Evolutionary conservation across 2,888 invertebrate species (phyloP).

Genomic region (Cataglyphis albicans): DNA sequence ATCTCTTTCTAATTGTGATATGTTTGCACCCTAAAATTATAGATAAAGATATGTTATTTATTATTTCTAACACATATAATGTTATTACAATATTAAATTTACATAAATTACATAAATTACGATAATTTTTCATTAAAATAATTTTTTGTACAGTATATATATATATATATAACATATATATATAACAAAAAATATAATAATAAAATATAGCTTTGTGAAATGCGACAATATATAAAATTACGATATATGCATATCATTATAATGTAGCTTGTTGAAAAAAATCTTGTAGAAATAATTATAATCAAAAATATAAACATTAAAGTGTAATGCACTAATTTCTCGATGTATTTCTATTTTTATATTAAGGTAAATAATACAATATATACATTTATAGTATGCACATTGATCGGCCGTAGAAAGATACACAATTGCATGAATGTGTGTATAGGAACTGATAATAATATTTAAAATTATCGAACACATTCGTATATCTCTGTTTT

Average conservation of each 20-base stretch:
- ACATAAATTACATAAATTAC: no score
- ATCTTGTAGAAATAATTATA: background rate
- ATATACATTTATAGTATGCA: background rate
- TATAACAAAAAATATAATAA: background rate
- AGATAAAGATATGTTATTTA: constrained; percentile 19
- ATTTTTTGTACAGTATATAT: background rate
- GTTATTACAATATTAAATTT: background rate
- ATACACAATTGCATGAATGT: background rate
- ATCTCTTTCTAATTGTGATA: constrained; percentile 99
- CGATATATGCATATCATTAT: background rate
- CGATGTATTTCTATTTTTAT: background rate
- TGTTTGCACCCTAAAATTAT: constrained; percentile 96
- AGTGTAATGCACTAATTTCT: background rate
- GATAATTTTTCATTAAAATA: background rate
- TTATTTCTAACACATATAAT: background rate
- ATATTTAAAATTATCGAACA: background rate
- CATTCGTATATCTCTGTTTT: background rate
- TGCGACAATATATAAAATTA: background rate
- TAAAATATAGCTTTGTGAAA: background rate
- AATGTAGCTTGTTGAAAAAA: background rate
- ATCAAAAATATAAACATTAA: background rate
- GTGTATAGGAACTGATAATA: background rate
- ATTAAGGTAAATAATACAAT: background rate
- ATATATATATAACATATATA: background rate
- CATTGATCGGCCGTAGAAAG: background rate